Base-by-base conservation (phyloP, 2,797 vertebrate genomes). In the Cichlasoma orientale region DNA sequence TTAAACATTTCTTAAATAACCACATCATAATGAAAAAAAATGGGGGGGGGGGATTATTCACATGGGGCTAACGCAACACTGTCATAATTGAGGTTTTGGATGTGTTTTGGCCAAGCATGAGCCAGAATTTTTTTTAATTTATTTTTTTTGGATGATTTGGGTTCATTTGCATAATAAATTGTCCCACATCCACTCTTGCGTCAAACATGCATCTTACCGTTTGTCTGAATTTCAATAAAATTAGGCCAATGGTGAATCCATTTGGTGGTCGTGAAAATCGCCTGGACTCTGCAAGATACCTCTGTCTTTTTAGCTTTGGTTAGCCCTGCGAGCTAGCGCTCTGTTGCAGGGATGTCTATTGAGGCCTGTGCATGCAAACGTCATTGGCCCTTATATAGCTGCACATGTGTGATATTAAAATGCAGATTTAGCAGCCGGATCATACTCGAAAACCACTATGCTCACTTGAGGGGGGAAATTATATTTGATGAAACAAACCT, bases 271-370 rank as follows among this genome's bases (percentile, higher is more conserved):
- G 56, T 81, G 55, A 55, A 70, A 76, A 79, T 74, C 44, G 69
- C 7, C 58, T 36, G 27, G 27, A 58, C 58, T 74, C 56, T 78
- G 71, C 56, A 79, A 11, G 52, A 70, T 72, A 83, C 74, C 88
- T 73, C 80, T 55, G 38, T 75, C 41, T 68, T 75, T 77, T 87
- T 90, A 90, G 90, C 89, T 70, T 78, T 12, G 68, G 82, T 90
- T 93, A 94, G 93, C 93, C 25, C 47, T 83, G 41, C 66, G 55
- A 80, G 92, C 92, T 93, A 94, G 88, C 89, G 86, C 44, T 83
- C 29, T 84, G 84, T 84, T 90, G 79, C 84, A 91, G 81, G 77
- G 74, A 53, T 89, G 82, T 74, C 57, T 82, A 14, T 44, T 6
- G 84, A 85, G 92, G 93, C 93, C 92, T 91, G 79, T 70, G 76